These are phyloP conservation scores for Heteractis magnifica DNA, from an alignment of 92 coral and sea anemone genomes.

Conservation along the genomic window DNA sequence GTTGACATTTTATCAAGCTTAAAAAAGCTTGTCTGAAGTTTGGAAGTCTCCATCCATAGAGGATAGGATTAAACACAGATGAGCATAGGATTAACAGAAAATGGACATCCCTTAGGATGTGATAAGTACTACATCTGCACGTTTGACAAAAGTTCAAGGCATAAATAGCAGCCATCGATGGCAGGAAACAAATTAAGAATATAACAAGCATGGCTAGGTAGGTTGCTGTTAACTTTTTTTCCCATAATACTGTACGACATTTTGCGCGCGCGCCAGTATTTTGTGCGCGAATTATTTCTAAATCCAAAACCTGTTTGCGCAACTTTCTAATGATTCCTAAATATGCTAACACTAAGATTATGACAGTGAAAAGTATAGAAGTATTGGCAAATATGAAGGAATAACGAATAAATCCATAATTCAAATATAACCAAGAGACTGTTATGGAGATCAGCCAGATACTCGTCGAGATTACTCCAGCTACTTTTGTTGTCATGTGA, in stretches of 20 bases:
- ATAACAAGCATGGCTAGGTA: constrained; percentile 41
- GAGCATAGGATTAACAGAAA: constrained; percentile 45
- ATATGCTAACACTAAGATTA: constrained; percentile 40
- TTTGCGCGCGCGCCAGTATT: constrained; percentile 24
- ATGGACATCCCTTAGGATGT: constrained; percentile 46
- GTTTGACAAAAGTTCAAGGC: constrained; percentile 40
- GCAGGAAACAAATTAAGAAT: constrained; percentile 34
- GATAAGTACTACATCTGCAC: constrained; percentile 36
- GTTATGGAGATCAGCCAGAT: constrained; percentile 59
- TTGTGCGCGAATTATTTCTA: constrained; percentile 33
- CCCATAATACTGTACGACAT: constrained; percentile 40
- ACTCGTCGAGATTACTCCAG: constrained; percentile 16
- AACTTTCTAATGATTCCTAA: constrained; percentile 35
- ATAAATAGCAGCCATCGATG: constrained; percentile 43
- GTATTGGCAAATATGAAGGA: constrained; percentile 70
- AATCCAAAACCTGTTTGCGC: constrained; percentile 30
- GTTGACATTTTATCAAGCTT: constrained; percentile 18
- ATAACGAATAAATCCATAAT: constrained; percentile 49
- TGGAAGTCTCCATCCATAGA: constrained; percentile 53
- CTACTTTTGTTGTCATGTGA: constrained; percentile 43
- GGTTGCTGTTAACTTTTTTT: constrained; percentile 45
- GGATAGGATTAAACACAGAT: constrained; percentile 38
- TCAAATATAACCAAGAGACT: constrained; percentile 48
- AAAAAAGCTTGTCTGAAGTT: constrained; percentile 34
- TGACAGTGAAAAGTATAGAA: constrained; percentile 47